phyloP scores from a whole-genome alignment of 2,797 vertebrate species.

The Helicolenus hilgendorfi region DNA sequence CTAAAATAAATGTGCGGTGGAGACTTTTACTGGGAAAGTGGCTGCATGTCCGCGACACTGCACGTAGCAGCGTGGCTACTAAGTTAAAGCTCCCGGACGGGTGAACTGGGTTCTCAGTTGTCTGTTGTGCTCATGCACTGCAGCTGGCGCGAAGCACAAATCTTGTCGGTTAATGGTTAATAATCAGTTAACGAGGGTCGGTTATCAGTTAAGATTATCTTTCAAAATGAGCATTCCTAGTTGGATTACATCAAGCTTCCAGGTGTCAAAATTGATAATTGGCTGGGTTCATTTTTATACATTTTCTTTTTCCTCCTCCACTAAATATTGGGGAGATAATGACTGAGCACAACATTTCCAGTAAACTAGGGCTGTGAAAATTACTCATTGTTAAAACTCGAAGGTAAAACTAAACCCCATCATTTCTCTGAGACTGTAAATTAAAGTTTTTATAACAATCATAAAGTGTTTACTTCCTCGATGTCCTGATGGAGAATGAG shows the following conservation, averaged over 20 bases:
- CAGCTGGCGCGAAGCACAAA: too few relatives aligned
- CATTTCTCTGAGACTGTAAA: background rate
- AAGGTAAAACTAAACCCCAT: conserved; percentile 15
- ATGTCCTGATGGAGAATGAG: background rate
- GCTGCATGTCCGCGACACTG: too few relatives aligned
- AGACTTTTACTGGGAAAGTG: too few relatives aligned
- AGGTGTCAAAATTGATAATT: conserved; percentile 19
- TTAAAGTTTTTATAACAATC: background rate
- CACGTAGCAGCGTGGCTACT: too few relatives aligned
- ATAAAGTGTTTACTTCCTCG: background rate
- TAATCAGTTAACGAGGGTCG: too few relatives aligned
- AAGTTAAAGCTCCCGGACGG: too few relatives aligned
- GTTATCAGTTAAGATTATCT: too few relatives aligned
- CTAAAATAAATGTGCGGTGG: too few relatives aligned
- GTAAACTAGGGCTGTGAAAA: background rate
- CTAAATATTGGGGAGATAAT: conserved; percentile 7
- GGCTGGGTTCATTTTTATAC: background rate
- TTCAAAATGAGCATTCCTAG: background rate
- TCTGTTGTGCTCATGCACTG: too few relatives aligned
- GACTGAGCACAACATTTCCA: conserved; percentile 16
- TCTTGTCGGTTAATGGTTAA: too few relatives aligned
- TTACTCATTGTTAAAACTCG: conserved; percentile 27
- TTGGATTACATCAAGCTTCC: conserved; percentile 5
- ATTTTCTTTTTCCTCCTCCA: background rate
- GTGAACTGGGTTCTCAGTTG: too few relatives aligned